These are phyloP conservation scores for Apostichopus japonicus DNA, from an alignment of 35 echinoderm and acorn worm genomes.

Conservation along the genomic window DNA sequence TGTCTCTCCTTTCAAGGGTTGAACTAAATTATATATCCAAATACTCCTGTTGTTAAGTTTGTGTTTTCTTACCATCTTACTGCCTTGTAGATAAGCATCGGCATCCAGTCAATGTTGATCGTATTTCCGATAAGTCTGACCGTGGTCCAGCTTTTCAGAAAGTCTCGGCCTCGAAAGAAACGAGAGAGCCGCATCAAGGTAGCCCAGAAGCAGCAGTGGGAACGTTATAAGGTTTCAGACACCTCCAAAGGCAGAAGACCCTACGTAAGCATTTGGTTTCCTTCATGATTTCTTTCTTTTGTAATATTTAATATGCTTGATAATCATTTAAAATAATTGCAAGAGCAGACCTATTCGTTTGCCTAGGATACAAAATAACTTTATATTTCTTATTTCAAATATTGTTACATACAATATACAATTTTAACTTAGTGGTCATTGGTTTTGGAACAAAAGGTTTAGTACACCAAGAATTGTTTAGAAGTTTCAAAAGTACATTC, in stretches of 20 bases:
- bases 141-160: constrained; percentile 87
- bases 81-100: constrained; percentile 78
- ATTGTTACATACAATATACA: too few species aligned
- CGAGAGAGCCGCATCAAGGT: constrained; percentile 75
- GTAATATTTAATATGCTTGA: too few species aligned
- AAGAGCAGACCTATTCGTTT: too few species aligned
- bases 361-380: too few species aligned
- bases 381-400: too few species aligned
- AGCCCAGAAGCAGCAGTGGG: constrained; percentile 60
- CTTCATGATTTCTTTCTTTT: neutral
- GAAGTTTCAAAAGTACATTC: too few species aligned
- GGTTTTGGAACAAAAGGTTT: too few species aligned
- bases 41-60: neutral
- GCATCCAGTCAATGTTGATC: constrained; percentile 88
- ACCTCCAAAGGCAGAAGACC: neutral
- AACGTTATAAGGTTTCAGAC: constrained; percentile 29
- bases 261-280: constrained; percentile 6
- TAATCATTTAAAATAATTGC: too few species aligned
- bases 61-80: neutral
- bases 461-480: too few species aligned
- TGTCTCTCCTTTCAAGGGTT: too few species aligned
- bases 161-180: constrained; percentile 77
- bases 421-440: too few species aligned
- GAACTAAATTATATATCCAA: too few species aligned
- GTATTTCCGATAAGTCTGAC: constrained; percentile 84